Conservation (phyloP, 2,113 vertebrate genomes). For the Orthochromis malagaraziensis region DNA sequence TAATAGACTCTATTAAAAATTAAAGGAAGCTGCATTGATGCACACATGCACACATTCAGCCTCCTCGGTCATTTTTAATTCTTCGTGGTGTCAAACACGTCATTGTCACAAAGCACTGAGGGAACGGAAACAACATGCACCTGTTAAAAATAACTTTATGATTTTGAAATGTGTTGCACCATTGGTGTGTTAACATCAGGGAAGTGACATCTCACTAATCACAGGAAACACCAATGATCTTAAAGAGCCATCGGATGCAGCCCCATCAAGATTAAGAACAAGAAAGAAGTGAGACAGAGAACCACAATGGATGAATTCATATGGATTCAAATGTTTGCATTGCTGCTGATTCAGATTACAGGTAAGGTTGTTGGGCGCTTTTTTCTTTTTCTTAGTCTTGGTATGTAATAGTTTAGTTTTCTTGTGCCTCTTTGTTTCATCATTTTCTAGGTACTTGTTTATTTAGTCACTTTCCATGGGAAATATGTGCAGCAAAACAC, state of each 20-base stretch:
- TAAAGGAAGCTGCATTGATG: neutral
- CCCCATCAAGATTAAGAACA: neutral
- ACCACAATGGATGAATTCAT: neutral
- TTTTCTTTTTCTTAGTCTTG: neutral
- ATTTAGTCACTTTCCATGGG: neutral
- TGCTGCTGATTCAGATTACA: neutral
- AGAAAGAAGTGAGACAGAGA: neutral
- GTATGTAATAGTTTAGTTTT: neutral
- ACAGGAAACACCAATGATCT: neutral
- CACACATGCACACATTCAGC: neutral
- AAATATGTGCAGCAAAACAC: neutral
- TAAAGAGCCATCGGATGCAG: rapidly evolving
- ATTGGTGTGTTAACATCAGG: neutral
- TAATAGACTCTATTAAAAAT: neutral
- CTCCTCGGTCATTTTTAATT: neutral
- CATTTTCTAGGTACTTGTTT: neutral
- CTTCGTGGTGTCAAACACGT: neutral
- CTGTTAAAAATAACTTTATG: neutral
- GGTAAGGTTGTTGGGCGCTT: neutral
- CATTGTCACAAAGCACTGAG: neutral
- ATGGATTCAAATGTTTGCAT: neutral
- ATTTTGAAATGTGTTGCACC: neutral
- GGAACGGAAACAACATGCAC: neutral
- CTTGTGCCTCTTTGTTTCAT: neutral
- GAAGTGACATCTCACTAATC: neutral